Base-by-base conservation (phyloP, 1,140 invertebrate genomes). In the Latrodectus geometricus region DNA sequence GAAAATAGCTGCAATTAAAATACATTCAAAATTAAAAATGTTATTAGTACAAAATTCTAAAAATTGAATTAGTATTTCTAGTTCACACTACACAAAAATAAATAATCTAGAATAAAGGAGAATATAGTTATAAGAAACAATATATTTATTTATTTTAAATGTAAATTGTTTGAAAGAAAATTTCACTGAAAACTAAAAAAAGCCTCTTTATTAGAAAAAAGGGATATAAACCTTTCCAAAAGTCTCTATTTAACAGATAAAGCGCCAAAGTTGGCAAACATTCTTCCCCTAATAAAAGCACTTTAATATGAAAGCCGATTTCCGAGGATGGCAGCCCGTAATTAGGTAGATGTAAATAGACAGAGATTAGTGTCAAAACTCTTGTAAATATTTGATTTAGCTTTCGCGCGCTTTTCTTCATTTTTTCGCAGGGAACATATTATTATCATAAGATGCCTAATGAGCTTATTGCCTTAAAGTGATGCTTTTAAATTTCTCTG, bases 331-430 rank as follows among this genome's bases (percentile, higher is more conserved):
- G 77, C 77, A 80, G 77, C 77, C 66, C 65, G 21, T 80, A 80
- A 80, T 80, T 80, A 80, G 77, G 77, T 80, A 80, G 77, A 80
- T 68, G 77, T 80, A 80, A 80, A 80, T 80, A 80, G 77, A 80
- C 77, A 66, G 77, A 49, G 77, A 80, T 80, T 80, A 80, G 77
- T 80, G 77, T 80, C 77, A 80, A 80, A 80, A 80, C 77, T 80
- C 66, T 80, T 80, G 77, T 80, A 80, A 80, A 80, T 80, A 80
- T 80, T 80, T 80, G 77, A 80, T 80, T 80, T 80, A 68, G 69
- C 77, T 69, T 66, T 80, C 61, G 52, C 77, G 20, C 14, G 49
- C 65, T 14, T 9, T 15, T 20, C 48, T 21, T 17, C 35, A 35
- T 70, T 80, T 80, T 80, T 80, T 17, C 20, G 17, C 3, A 35